Percentiles rank a stretch among this genome's conserved stretches.
Evolutionary conservation across 2,888 invertebrate genomes (phyloP).

Genomic region (Yponomeuta plumbellus): DNA sequence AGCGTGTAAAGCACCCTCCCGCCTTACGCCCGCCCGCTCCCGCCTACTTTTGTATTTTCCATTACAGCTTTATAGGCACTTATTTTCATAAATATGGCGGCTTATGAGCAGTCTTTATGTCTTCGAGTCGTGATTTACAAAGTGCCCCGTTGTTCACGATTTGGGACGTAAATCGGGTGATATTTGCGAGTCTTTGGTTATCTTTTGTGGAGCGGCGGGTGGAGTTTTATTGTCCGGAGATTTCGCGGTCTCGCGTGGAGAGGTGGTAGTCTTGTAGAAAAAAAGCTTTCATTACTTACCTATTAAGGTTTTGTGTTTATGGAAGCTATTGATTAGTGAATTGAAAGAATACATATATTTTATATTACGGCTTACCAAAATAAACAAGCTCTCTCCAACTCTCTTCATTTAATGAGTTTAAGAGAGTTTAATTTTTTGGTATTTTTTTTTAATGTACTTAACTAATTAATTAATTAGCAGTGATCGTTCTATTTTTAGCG

Average conservation of each 20-base stretch:
- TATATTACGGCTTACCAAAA: no score
- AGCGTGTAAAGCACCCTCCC: not conserved
- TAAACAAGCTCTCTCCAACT: no score
- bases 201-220: not conserved
- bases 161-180: slow-evolving; percentile 15
- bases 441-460: no score
- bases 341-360: no score
- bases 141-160: slow-evolving; percentile 32
- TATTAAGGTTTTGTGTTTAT: no score
- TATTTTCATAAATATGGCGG: slow-evolving; percentile 74
- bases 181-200: slow-evolving; percentile 12
- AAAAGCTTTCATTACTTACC: no score
- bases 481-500: no score
- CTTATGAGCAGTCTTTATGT: slow-evolving; percentile 69
- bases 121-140: slow-evolving; percentile 59
- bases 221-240: not conserved
- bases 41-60: slow-evolving; percentile 63
- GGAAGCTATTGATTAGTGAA: no score
- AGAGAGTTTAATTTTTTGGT: no score
- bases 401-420: no score
- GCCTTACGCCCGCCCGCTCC: slow-evolving; percentile 9
- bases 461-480: no score
- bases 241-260: not conserved
- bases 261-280: not conserved
- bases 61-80: slow-evolving; percentile 67